Conservation (phyloP, 2,888 invertebrate genomes). For the Temnothorax rugatulus region DNA sequence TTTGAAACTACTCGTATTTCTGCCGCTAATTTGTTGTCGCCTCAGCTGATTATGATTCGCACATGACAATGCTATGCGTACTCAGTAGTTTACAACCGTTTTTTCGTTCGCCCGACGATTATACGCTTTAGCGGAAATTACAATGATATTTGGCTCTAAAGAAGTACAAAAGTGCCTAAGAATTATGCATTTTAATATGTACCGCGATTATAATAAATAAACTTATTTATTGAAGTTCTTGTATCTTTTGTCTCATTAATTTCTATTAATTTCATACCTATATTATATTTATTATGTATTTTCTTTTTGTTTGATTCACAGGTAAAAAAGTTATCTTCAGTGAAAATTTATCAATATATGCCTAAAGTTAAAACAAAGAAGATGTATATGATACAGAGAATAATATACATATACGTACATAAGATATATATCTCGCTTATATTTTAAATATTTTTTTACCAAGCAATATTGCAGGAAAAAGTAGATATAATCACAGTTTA, state of each 20-base stretch:
- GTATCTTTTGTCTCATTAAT: constrained; percentile 45
- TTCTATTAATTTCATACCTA: constrained; percentile 41
- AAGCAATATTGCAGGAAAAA: constrained; percentile 1
- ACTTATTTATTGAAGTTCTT: constrained; percentile 21
- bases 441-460: constrained; percentile 45
- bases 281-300: constrained; percentile 50
- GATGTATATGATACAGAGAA: constrained; percentile 59
- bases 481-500: background rate
- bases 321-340: constrained; percentile 88
- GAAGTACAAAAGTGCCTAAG: constrained; percentile 89
- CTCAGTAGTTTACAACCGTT: constrained; percentile 94
- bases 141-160: constrained; percentile 92
- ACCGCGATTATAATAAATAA: background rate
- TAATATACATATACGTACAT: constrained; percentile 23
- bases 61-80: constrained; percentile 92
- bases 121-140: constrained; percentile 94
- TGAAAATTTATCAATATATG: constrained; percentile 86
- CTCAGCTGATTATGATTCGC: too few species aligned
- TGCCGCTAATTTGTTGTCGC: too few species aligned
- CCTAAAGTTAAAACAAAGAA: constrained; percentile 81
- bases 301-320: constrained; percentile 70
- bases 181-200: constrained; percentile 87
- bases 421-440: constrained; percentile 77
- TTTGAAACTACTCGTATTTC: too few species aligned
- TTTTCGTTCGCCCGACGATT: constrained; percentile 93